Evolutionary conservation across 2,797 vertebrate genomes (phyloP).

Genomic region (Macropus fuliginosus): DNA sequence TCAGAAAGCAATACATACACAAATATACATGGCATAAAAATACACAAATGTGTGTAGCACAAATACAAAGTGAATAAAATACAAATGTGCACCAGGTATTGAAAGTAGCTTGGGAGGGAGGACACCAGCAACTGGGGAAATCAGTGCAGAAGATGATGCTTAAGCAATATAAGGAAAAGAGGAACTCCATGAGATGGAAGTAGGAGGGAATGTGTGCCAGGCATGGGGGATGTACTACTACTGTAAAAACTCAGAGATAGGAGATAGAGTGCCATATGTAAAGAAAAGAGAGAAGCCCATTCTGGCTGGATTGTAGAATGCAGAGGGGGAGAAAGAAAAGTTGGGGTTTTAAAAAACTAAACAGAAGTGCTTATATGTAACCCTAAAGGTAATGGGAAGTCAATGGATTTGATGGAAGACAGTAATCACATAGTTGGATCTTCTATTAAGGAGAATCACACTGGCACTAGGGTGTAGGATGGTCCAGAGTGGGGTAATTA

Average conservation of each 20-base stretch:
- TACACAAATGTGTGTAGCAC: not conserved
- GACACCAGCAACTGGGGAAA: not conserved
- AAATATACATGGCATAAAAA: not conserved
- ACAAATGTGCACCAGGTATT: not conserved
- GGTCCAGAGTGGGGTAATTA: not conserved
- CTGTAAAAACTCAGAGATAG: not conserved
- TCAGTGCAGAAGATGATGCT: not conserved
- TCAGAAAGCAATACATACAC: not conserved
- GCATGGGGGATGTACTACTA: not conserved
- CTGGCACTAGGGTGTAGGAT: not conserved
- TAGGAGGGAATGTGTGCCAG: not conserved
- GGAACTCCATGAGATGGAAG: not conserved
- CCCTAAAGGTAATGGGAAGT: not conserved
- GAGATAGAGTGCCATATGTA: no score
- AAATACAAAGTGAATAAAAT: not conserved
- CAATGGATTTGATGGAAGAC: not conserved
- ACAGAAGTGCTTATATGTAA: not conserved
- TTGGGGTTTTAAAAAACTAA: not conserved
- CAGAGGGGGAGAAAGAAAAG: not conserved
- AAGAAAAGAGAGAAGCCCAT: not conserved
- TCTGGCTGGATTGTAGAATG: not conserved
- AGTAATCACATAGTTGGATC: not conserved
- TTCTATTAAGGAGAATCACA: not conserved
- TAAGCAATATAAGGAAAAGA: not conserved
- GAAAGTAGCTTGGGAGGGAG: not conserved